Evolutionary conservation across 2,888 invertebrate genomes (phyloP).

Genomic region (Spilarctia lutea): DNA sequence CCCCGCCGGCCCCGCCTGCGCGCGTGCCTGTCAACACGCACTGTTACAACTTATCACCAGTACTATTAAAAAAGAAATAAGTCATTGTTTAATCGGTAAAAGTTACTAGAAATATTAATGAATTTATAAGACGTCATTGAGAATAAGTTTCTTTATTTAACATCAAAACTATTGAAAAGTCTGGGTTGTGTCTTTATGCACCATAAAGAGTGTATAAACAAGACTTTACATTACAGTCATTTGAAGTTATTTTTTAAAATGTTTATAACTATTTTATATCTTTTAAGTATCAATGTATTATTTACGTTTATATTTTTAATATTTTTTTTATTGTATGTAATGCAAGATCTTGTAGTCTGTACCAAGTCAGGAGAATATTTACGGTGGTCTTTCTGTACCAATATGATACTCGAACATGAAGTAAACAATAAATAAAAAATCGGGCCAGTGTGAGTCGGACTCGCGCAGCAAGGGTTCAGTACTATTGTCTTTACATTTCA

Average conservation of each 20-base stretch:
- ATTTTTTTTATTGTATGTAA: no score
- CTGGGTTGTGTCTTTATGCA: background rate
- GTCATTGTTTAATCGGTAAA: background rate
- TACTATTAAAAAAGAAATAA: background rate
- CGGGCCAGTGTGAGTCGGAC: no score
- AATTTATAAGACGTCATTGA: background rate
- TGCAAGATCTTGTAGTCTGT: background rate
- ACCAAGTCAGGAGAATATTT: background rate
- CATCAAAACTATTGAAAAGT: background rate
- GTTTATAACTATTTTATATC: no score
- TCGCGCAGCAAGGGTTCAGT: no score
- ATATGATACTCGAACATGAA: background rate
- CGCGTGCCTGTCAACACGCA: constrained; percentile 64
- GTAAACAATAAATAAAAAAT: no score
- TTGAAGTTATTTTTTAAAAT: background rate
- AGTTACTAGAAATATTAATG: background rate
- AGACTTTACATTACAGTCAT: background rate
- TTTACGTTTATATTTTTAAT: no score
- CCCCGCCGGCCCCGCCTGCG: constrained; percentile 78
- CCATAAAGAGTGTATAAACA: background rate
- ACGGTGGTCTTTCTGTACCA: background rate
- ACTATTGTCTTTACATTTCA: no score
- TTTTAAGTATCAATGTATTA: no score
- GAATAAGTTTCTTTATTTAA: background rate
- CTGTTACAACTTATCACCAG: constrained; percentile 19